Evolutionary conservation across 2,888 invertebrate genomes (phyloP), one percentile per base, ranked within the genome.

Genomic region (Apantesis nais): DNA sequence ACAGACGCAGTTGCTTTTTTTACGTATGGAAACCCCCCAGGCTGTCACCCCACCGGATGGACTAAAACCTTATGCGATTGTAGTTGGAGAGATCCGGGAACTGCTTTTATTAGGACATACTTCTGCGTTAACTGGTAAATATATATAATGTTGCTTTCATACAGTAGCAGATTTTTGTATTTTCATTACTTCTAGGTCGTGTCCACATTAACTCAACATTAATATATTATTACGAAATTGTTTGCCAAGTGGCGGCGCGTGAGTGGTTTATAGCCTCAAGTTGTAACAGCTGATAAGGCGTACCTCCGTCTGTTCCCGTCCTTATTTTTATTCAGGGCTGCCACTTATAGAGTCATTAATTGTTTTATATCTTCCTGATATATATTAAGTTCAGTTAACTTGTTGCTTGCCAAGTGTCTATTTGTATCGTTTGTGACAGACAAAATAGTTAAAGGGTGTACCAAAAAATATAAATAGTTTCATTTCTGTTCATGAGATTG

Each of bases 201-300:
- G 80, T 88, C 88, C 87, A 85, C 70, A 74, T 12, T 70, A 77
- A 66, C 65, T 76, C 66, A 74, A 74, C 68, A 62, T 61, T 74
- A 81, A 83, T 78, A 83, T 85, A 85, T 84, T 83, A 85, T 88
- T 86, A 86, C 86, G 79, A 89, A 88, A 89, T 89, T 86, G 88
- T 89, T 89, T 88, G 88, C 88, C 77, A 85, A 88, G 84, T 78
- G 82, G 79, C n/a, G 82, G 76, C 81, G 81, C 74, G 78, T 83
- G 90, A 91, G 86, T 89, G 86, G 85, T 92, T 91, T 90, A 90
- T 89, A 80, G 84, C 78, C 81, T 79, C 74, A 85, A 87, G 84
- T 84, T 82, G 78, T 79, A 76, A 67, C 79, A 75, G 82, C 76
- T 79, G 78, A 80, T 85, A 86, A 86, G 74, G 62, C 62, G 64